phyloP scores from a whole-genome alignment of 30 jellyfish, hydroid and myxozoan genomes.

The Aurelia aurita complex sp. Pacific region DNA sequence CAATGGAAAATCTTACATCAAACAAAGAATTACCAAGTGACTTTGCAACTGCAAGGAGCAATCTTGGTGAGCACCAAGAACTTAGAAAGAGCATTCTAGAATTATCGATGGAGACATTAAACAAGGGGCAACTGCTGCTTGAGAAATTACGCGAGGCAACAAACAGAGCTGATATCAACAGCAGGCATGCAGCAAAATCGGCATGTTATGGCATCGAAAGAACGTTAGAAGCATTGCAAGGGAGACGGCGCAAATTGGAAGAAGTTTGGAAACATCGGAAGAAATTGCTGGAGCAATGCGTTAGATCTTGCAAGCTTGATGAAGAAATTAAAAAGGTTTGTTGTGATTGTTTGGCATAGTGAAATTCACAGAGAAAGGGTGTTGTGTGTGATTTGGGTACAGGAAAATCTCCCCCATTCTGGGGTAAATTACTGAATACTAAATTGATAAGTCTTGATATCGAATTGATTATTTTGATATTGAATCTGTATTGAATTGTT shows the following conservation, averaged over 20 bases:
- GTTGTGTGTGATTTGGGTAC: no score
- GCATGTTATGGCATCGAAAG: constrained; percentile 91
- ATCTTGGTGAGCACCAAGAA: constrained; percentile 63
- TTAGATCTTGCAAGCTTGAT: constrained; percentile 80
- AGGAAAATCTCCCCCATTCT: no score
- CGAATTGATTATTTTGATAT: no score
- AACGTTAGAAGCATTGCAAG: constrained; percentile 82
- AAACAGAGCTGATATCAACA: constrained; percentile 81
- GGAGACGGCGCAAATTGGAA: constrained; percentile 79
- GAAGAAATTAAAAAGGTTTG: constrained; percentile 83
- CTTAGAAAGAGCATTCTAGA: constrained; percentile 53
- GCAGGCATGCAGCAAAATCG: constrained; percentile 84
- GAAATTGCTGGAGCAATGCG: constrained; percentile 84
- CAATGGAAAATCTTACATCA: constrained; percentile 36
- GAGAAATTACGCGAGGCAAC: constrained; percentile 83
- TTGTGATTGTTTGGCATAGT: not conserved
- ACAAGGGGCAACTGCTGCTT: constrained; percentile 78
- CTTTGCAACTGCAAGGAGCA: constrained; percentile 30
- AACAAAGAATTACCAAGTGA: constrained; percentile 35
- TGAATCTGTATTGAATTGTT: no score
- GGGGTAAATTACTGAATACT: no score
- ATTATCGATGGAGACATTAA: constrained; percentile 63
- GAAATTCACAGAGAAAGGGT: no score
- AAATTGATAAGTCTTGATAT: no score
- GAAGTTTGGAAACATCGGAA: constrained; percentile 86